Conservation (phyloP, 1,140 invertebrate genomes). For the Lordiphosa collinella region DNA sequence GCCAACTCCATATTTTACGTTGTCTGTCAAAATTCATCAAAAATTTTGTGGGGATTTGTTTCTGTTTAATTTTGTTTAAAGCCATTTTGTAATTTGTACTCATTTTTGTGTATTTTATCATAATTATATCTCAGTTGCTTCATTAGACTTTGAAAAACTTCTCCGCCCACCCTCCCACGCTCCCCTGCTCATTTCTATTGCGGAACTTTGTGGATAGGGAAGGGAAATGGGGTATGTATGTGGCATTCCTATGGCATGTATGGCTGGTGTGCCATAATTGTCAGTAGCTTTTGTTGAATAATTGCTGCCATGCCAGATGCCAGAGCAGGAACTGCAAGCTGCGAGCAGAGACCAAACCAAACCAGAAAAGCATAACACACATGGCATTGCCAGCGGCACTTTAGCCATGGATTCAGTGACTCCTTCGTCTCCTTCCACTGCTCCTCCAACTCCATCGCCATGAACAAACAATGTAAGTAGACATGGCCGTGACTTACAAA, state of each 20-base stretch:
- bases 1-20: too few relatives aligned
- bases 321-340: constrained; percentile 31
- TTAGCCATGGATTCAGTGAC: constrained; percentile 19
- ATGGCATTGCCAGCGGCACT: constrained; percentile 47
- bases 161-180: too few relatives aligned
- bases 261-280: constrained; percentile 72
- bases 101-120: too few relatives aligned
- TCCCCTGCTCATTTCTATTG: too few relatives aligned
- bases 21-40: too few relatives aligned
- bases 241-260: constrained; percentile 47
- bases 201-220: not conserved
- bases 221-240: constrained; percentile 14
- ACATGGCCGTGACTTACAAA: constrained; percentile 33
- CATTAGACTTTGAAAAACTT: too few relatives aligned
- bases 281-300: constrained; percentile 76
- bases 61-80: too few relatives aligned
- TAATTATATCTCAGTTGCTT: too few relatives aligned
- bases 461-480: constrained; percentile 33
- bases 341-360: constrained; percentile 4
- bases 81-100: too few relatives aligned
- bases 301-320: constrained; percentile 72
- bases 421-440: constrained; percentile 10
- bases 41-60: too few relatives aligned
- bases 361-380: constrained; percentile 38
- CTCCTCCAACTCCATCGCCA: constrained; percentile 22